phyloP scores from a whole-genome alignment of 2,113 vertebrate species.

The Ammodytes marinus region DNA sequence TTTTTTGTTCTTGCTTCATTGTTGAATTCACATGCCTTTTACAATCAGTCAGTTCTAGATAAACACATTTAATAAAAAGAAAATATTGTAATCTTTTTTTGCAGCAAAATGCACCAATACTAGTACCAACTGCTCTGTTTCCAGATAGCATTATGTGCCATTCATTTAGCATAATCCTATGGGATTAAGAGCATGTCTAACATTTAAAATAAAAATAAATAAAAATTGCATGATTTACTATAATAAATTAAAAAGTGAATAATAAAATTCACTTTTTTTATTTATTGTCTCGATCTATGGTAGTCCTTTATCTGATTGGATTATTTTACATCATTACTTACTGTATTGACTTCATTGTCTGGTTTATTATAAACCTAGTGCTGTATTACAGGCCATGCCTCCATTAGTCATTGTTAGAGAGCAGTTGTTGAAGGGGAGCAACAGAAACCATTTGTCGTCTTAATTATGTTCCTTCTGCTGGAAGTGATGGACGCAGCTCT shows the following conservation, averaged over 20 bases:
- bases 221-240: background rate
- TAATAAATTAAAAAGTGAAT: background rate
- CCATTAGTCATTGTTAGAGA: background rate
- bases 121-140: background rate
- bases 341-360: background rate
- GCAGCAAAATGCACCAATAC: background rate
- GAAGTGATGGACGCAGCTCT: constrained; percentile 33
- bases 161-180: background rate
- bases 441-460: constrained; percentile 31
- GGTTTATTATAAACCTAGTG: background rate
- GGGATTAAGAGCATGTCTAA: background rate
- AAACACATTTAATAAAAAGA: background rate
- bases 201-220: background rate
- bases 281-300: background rate
- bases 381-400: background rate
- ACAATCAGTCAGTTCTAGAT: background rate
- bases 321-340: no score
- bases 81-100: background rate
- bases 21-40: background rate
- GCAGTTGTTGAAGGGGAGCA: background rate
- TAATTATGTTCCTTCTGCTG: constrained; percentile 48
- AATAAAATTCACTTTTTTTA: background rate
- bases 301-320: background rate
- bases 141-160: background rate
- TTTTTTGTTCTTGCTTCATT: background rate